Conservation (phyloP, 2,797 vertebrate genomes). For the Parauchenoglanis ngamensis region DNA sequence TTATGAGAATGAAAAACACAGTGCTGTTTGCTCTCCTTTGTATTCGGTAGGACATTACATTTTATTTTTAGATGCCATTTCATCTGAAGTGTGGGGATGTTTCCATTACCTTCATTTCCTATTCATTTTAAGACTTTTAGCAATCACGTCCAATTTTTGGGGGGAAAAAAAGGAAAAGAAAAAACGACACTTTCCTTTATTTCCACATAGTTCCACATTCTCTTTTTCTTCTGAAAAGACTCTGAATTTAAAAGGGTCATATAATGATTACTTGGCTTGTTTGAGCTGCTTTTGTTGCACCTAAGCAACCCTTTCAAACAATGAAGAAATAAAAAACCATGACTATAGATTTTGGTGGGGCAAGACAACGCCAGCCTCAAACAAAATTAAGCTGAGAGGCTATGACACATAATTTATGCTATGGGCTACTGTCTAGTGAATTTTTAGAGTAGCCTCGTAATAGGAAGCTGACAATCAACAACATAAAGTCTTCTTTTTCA, state of each 20-base stretch:
- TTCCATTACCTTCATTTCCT: background rate
- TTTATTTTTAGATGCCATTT: slow-evolving; percentile 7
- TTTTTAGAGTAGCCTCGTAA: background rate
- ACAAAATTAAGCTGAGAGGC: background rate
- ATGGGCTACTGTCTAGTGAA: background rate
- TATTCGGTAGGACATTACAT: background rate
- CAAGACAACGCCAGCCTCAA: background rate
- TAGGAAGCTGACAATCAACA: background rate
- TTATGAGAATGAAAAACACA: background rate
- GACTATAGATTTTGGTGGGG: background rate
- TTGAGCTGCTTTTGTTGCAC: background rate
- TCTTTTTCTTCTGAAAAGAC: background rate
- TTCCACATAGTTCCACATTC: background rate
- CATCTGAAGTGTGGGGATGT: background rate
- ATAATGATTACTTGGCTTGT: background rate
- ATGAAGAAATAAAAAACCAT: background rate
- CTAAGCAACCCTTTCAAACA: background rate
- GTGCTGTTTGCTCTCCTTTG: background rate
- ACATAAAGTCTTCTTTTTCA: background rate
- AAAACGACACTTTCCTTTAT: background rate
- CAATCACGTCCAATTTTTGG: background rate
- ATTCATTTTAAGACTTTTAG: background rate
- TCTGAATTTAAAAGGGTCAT: background rate
- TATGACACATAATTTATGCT: background rate
- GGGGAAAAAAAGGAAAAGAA: background rate